phyloP scores from a whole-genome alignment of 2,797 vertebrate genomes.

The Xiphophorus birchmanni region DNA sequence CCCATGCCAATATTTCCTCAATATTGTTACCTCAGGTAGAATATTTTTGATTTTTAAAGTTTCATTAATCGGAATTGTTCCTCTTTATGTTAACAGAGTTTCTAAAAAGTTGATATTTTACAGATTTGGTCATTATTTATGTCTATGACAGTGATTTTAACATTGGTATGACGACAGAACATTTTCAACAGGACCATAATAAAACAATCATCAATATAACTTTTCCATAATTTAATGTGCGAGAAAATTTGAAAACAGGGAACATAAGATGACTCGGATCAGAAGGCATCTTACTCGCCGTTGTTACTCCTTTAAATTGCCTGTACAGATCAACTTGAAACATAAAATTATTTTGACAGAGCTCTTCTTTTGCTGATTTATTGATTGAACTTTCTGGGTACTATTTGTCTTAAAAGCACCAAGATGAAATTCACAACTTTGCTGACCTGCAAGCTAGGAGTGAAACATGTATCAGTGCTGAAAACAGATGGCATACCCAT shows the following conservation, averaged over 20 bases:
- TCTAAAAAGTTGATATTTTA: background rate
- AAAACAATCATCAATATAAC: background rate
- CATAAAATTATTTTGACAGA: background rate
- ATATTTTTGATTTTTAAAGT: too few species aligned
- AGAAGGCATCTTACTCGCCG: background rate
- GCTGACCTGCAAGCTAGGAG: background rate
- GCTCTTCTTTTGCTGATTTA: background rate
- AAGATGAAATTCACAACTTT: background rate
- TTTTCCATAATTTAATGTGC: background rate
- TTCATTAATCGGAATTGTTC: background rate
- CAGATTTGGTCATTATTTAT: background rate
- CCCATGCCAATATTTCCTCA: too few species aligned
- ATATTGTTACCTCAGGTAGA: too few species aligned
- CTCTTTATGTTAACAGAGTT: background rate
- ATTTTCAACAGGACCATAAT: background rate
- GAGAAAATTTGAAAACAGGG: background rate
- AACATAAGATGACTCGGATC: background rate
- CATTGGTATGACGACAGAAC: background rate
- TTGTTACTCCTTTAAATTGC: background rate
- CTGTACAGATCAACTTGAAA: background rate
- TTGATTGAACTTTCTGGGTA: too few species aligned
- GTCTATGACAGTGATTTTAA: background rate
- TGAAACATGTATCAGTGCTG: background rate
- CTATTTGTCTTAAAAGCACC: background rate
- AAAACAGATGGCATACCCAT: background rate